Evolutionary conservation across 1,140 invertebrate species (phyloP).

Genomic region (Drosophila willistoni): DNA sequence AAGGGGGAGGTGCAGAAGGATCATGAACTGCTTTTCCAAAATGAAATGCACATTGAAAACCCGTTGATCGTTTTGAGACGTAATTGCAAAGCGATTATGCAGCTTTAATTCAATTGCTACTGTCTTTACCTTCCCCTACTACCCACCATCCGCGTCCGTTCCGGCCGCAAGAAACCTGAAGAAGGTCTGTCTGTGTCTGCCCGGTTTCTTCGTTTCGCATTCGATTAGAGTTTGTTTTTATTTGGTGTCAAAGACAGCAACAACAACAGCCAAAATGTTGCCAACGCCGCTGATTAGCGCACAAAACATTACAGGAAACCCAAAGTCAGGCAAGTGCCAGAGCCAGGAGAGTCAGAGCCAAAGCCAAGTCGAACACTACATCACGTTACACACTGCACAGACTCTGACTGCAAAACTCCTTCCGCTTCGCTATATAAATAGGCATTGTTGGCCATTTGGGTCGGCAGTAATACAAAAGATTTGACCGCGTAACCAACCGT

Average conservation of each 20-base stretch:
- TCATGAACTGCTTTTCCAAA: slow-evolving; percentile 63
- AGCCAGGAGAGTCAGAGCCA: neutral
- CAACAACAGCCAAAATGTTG: slow-evolving; percentile 13
- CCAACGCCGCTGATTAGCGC: slow-evolving; percentile 54
- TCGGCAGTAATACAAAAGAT: slow-evolving; percentile 63
- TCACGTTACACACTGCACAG: neutral
- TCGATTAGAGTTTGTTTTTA: slow-evolving; percentile 38
- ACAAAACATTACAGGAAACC: slow-evolving; percentile 69
- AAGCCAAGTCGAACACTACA: slow-evolving; percentile 7
- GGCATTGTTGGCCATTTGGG: slow-evolving; percentile 66
- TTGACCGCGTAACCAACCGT: slow-evolving; percentile 69
- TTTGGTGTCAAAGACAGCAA: slow-evolving; percentile 60
- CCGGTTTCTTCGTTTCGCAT: slow-evolving; percentile 5
- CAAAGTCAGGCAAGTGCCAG: slow-evolving; percentile 18
- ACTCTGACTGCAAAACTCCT: slow-evolving; percentile 48
- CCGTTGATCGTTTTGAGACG: slow-evolving; percentile 66
- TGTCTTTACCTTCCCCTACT: neutral
- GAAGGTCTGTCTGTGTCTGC: slow-evolving; percentile 19
- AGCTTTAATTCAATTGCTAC: slow-evolving; percentile 62
- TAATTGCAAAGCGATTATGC: slow-evolving; percentile 77
- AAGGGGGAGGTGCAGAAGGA: slow-evolving; percentile 18
- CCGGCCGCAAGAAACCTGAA: neutral
- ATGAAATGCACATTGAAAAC: slow-evolving; percentile 55
- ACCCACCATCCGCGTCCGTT: neutral
- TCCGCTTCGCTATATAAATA: slow-evolving; percentile 78